phyloP scores from a whole-genome alignment of 1,140 invertebrate genomes.

The Mycetomoellerius zeteki region DNA sequence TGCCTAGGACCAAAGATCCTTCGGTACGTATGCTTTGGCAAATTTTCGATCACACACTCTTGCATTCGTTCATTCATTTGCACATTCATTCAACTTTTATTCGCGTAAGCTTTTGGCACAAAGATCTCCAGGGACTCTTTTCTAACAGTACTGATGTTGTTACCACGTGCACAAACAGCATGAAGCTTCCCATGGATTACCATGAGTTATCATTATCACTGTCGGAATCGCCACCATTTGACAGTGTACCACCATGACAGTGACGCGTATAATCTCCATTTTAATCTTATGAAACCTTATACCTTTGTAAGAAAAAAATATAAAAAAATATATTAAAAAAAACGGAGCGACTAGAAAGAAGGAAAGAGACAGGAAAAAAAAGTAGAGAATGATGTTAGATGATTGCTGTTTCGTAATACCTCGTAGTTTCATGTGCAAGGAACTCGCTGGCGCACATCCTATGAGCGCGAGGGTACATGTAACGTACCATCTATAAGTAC shows the following conservation, averaged over 20 bases:
- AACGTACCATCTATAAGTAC: slow-evolving; percentile 87
- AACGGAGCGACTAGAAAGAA: slow-evolving; percentile 56
- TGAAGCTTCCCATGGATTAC: background rate
- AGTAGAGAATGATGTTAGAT: slow-evolving; percentile 83
- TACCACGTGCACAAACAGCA: slow-evolving; percentile 17
- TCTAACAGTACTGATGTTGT: slow-evolving; percentile 27
- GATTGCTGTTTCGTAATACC: slow-evolving; percentile 85
- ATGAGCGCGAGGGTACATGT: slow-evolving; percentile 85
- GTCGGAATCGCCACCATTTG: slow-evolving; percentile 3
- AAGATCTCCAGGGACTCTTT: background rate
- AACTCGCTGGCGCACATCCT: slow-evolving; percentile 86
- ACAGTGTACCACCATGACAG: slow-evolving; percentile 1
- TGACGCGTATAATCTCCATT: slow-evolving; percentile 7
- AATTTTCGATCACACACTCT: slow-evolving; percentile 2
- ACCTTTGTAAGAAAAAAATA: slow-evolving; percentile 44
- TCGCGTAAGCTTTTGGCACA: background rate
- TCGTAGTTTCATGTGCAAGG: slow-evolving; percentile 86
- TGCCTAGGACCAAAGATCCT: background rate
- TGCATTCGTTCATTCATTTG: background rate
- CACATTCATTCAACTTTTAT: slow-evolving; percentile 13
- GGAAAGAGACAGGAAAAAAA: slow-evolving; percentile 48
- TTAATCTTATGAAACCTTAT: slow-evolving; percentile 40
- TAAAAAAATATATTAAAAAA: slow-evolving; percentile 10
- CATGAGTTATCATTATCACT: slow-evolving; percentile 6
- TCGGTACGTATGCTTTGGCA: background rate